These are phyloP conservation scores for Lingula anatina DNA, from an alignment of 2,888 invertebrate genomes.

Conservation along the genomic window DNA sequence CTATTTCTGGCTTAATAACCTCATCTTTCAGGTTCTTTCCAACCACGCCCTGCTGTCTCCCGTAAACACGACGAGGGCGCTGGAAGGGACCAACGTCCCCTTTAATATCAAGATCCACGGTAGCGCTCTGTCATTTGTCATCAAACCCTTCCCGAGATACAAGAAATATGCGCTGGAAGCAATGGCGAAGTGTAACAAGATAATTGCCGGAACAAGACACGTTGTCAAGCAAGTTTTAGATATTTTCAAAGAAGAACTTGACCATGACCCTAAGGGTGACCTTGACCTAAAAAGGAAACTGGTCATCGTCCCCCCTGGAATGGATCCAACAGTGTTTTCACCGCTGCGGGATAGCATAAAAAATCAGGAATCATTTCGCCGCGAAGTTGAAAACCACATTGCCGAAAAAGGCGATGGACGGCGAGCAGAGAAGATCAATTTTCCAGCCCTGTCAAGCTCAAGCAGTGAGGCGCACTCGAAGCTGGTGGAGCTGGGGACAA, in stretches of 20 bases:
- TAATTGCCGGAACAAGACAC: not conserved
- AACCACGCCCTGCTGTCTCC: not conserved
- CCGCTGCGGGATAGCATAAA: not conserved
- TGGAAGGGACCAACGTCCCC: not conserved
- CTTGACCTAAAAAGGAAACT: not conserved
- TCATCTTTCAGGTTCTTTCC: not conserved
- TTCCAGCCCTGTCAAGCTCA: not conserved
- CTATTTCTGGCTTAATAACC: too few relatives aligned
- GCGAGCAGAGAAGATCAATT: not conserved
- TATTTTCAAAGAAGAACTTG: not conserved
- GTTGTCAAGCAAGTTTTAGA: not conserved
- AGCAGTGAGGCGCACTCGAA: too few relatives aligned
- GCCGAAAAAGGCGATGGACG: not conserved
- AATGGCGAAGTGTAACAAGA: not conserved
- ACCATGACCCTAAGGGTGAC: too few relatives aligned
- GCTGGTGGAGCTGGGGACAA: not conserved
- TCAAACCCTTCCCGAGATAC: not conserved
- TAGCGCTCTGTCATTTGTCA: not conserved
- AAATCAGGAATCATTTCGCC: not conserved
- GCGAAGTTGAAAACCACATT: not conserved
- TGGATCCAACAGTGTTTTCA: not conserved
- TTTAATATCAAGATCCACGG: not conserved
- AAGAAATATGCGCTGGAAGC: not conserved
- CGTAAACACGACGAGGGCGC: not conserved
- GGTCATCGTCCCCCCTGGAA: not conserved